Evolutionary conservation across 2,113 vertebrate genomes (phyloP), one percentile per base, ranked within the genome.

Genomic region (Columba janthina): DNA sequence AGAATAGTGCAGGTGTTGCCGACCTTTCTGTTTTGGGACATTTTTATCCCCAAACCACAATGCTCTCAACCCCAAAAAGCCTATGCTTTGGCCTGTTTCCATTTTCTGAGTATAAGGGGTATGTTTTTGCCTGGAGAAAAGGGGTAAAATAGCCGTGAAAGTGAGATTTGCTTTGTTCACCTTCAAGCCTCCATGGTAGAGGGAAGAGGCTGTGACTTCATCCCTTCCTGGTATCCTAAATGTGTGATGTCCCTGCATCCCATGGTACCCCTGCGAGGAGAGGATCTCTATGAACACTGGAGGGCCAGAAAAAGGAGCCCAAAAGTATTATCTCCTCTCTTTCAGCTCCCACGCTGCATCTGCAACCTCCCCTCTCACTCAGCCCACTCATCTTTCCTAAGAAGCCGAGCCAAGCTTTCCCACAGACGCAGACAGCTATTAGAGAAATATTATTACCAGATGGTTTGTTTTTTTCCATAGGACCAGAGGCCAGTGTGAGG

Each of bases 371-470:
- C 77, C 48, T 85, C 67, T 77, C 11, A 6, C 69, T 61, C 29
- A 10, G 24, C 61, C 76, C 62, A 57, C 84, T 36, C 91, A 66
- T 67, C 83, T 94, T 90, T 79, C 90, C 51, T 78, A 96, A 96
- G 93, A 97, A 91, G 69, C 61, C 14, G 24, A 97, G 97, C 98
- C 98, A 95, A 94, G 88, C 38, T 65, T 96, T 95, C 96, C 98
- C 96, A 75, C 94, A 92, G 96, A 95, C 95, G 31, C 97, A 95
- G 97, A 96, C 95, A 84, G 95, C 96, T 94, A 94, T 97, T 98
- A 93, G 76, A 83, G 94, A 93, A 96, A 97, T 97, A 96, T 97
- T 89, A 76, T 74, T 96, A 90, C 98, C 98, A 98, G 98, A 98
- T 98, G 98, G 94, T 85, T 84, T 76, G 81, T 28, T 91, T 97